These are phyloP conservation scores for Centruroides vittatus DNA, from an alignment of 1,140 invertebrate genomes.

Conservation along the genomic window DNA sequence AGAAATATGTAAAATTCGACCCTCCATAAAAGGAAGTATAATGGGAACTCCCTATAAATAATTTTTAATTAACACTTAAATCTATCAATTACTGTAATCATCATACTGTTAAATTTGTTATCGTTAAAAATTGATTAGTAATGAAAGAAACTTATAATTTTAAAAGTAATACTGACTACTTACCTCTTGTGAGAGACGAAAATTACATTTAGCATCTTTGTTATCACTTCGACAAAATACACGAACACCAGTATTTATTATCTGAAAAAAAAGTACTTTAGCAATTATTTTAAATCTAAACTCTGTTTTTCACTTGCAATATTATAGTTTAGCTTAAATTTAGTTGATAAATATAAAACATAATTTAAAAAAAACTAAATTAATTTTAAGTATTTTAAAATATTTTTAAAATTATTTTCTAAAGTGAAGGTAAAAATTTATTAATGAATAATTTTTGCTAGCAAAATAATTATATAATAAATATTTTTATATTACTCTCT, in stretches of 20 bases:
- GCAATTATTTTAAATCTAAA: no score
- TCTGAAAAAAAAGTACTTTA: conserved; percentile 30
- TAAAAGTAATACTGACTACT: conserved; percentile 2
- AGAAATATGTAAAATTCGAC: conserved; percentile 44
- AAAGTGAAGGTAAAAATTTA: no score
- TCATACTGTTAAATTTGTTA: neutral
- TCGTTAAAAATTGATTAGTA: neutral
- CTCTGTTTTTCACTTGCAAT: no score
- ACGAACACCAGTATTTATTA: conserved; percentile 90
- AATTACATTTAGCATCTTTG: conserved; percentile 43
- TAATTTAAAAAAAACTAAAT: no score
- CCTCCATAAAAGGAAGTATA: conserved; percentile 25
- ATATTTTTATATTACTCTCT: no score
- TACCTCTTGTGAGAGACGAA: conserved; percentile 19
- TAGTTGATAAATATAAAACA: no score
- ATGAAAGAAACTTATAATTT: neutral
- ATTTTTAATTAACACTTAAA: neutral
- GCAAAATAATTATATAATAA: no score
- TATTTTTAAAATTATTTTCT: no score
- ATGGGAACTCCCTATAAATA: conserved; percentile 11
- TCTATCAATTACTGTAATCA: neutral
- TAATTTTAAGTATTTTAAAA: no score
- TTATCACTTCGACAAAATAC: conserved; percentile 80
- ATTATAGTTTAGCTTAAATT: no score
- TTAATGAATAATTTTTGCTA: no score